These are phyloP conservation scores for Kryphioiulus occultus DNA, from an alignment of 2,888 invertebrate genomes.

Conservation along the genomic window DNA sequence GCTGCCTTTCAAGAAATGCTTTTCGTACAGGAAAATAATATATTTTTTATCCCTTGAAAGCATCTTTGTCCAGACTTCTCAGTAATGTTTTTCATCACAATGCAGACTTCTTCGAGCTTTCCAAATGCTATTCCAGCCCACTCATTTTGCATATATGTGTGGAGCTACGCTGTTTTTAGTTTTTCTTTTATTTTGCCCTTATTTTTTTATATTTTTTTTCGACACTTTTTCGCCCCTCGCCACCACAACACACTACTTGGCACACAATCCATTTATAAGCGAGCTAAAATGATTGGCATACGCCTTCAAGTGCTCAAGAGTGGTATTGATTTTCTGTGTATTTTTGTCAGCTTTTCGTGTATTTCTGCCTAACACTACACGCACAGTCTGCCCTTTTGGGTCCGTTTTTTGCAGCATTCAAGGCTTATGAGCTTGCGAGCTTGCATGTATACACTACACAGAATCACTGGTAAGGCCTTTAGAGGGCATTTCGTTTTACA, in stretches of 20 bases:
- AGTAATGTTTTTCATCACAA: background rate
- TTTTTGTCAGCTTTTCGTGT: constrained; percentile 23
- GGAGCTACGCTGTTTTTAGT: background rate
- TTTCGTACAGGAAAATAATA: background rate
- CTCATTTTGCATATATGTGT: background rate
- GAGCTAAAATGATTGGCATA: background rate
- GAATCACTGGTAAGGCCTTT: constrained; percentile 2
- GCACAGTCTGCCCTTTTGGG: background rate
- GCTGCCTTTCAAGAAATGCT: background rate
- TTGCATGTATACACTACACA: background rate
- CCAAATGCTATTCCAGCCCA: background rate
- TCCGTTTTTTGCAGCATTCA: background rate
- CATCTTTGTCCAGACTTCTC: background rate
- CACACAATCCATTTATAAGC: constrained; percentile 23
- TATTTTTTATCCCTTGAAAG: background rate
- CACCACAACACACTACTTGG: background rate
- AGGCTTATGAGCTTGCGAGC: background rate
- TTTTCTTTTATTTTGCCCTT: background rate
- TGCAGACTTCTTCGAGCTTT: background rate
- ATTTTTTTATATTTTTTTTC: background rate
- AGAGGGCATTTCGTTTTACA: constrained; percentile 6
- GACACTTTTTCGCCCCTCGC: background rate
- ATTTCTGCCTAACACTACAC: background rate
- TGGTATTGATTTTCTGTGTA: constrained; percentile 16
- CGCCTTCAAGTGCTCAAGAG: constrained; percentile 17